Evolutionary conservation across 2,113 vertebrate genomes (phyloP), one percentile per base, ranked within the genome.

Genomic region (Crotalus viridis): DNA sequence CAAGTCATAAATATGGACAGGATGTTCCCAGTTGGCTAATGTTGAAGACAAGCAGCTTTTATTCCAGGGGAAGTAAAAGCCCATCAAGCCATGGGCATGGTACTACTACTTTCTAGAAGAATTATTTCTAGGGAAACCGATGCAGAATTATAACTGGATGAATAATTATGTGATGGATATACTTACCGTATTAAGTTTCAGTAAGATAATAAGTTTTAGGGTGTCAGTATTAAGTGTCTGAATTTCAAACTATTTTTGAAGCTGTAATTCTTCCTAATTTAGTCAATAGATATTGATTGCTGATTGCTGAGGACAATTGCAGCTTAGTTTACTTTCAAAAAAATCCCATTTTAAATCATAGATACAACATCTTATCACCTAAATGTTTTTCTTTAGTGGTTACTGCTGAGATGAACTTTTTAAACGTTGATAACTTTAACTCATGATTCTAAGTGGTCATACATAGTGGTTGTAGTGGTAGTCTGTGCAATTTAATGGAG

Each of bases 281-380:
- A 89, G 39, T 92, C 26, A 48, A 6, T 24, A 85, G 10, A 0
- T 17, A 26, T 9, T 51, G 0, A 39, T 61, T 52, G 0, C 10
- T 89, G 43, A 56, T 61, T 52, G 0, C 81, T 69, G 28, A 6
- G 22, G 51, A 0, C n/a, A 94, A 94, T 88, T 89, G 56, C 54
- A 10, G 88, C 92, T 28, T 91, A 87, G 48, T 88, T 81, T 61
- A 1, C 88, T 94, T 74, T 51, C 43, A 48, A 17, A 91, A 46
- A 1, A 87, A 85, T 92, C 87, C 85, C 22, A 24, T 90, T 61
- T 87, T 21, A 28, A 57, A 57, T 52, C 85, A 87, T 10, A 69
- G 92, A 48, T 86, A 93, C 89, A 91, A 96, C 93, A 93, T 95
- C 91, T 91, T 4, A 39, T 0, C 86, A 24, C 48, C 21, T 5